Percentiles rank a stretch among this genome's conserved stretches.
Conservation (phyloP, 2,113 vertebrate genomes). For the Morone chrysops region DNA sequence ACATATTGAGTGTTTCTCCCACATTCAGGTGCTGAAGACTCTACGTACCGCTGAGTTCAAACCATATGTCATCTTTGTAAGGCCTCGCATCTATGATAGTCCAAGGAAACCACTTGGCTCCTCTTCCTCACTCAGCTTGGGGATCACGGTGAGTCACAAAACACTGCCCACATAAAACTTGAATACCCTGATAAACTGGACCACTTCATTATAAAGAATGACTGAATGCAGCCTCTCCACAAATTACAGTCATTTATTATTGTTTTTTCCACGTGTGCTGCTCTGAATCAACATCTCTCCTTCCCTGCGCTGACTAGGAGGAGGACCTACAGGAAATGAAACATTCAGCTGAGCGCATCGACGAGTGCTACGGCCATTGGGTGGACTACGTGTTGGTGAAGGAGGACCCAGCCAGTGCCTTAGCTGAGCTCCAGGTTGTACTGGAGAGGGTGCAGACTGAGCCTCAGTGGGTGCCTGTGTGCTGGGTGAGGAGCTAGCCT, state of each 20-base stretch:
- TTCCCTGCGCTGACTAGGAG: constrained; percentile 78
- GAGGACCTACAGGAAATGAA: constrained; percentile 90
- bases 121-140: constrained; percentile 81
- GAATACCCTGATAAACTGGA: not conserved
- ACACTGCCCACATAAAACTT: not conserved
- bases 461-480: constrained; percentile 91
- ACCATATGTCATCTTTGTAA: constrained; percentile 91
- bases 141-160: constrained; percentile 75
- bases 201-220: not conserved
- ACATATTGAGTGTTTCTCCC: not conserved
- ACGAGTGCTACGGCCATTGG: constrained; percentile 90
- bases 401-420: constrained; percentile 88
- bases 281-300: not conserved
- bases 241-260: not conserved
- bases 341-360: constrained; percentile 88
- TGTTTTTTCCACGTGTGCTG: not conserved
- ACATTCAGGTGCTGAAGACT: constrained; percentile 88
- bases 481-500: constrained; percentile 87
- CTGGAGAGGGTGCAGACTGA: constrained; percentile 88
- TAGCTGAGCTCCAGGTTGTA: constrained; percentile 85
- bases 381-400: constrained; percentile 90
- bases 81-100: constrained; percentile 85
- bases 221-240: not conserved
- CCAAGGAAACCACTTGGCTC: constrained; percentile 74
- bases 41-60: constrained; percentile 91